phyloP scores from a whole-genome alignment of 2,888 invertebrate species.

The Eupithecia insigniata region DNA sequence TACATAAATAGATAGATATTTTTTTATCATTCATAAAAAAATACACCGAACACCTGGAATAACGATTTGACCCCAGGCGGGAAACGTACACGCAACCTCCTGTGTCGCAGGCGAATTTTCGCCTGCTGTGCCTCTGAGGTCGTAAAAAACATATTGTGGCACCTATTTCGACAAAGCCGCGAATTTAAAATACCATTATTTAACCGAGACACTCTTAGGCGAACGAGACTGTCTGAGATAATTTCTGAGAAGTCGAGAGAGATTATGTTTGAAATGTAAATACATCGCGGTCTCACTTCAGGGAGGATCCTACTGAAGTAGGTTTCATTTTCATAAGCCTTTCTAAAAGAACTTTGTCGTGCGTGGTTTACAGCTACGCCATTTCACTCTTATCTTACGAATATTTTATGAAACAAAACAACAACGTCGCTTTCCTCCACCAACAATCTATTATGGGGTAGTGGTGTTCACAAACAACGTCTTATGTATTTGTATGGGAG shows the following conservation, averaged over 20 bases:
- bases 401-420: not conserved
- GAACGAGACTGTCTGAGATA: not conserved
- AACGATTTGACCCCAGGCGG: not conserved
- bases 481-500: not conserved
- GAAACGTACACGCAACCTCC: not conserved
- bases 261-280: constrained; percentile 6
- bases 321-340: constrained; percentile 1
- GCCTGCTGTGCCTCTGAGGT: no score
- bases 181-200: not conserved
- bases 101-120: no score
- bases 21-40: not conserved
- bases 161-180: not conserved
- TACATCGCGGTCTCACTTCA: not conserved
- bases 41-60: not conserved
- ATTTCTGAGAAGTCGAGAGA: not conserved
- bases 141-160: not conserved
- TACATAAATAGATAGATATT: not conserved
- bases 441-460: not conserved
- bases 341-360: not conserved
- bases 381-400: not conserved
- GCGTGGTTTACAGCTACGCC: not conserved
- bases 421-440: not conserved
- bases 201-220: not conserved
- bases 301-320: not conserved
- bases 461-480: constrained; percentile 7